phyloP scores from a whole-genome alignment of 92 coral and sea anemone species.

The Micromussa lordhowensis region DNA sequence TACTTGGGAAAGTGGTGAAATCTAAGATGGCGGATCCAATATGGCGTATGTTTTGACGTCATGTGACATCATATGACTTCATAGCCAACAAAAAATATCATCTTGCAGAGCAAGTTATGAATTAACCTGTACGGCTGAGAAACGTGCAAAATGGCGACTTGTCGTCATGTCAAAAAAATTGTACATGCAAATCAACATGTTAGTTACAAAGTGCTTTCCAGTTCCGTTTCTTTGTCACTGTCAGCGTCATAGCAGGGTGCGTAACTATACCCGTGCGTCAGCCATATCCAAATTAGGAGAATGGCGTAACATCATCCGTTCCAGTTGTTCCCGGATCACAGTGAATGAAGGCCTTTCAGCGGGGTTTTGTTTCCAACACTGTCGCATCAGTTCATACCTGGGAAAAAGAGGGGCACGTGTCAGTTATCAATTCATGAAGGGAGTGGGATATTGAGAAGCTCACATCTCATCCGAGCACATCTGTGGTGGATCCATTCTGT shows the following conservation, averaged over 20 bases:
- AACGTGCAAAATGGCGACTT: too few relatives aligned
- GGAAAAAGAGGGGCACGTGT: not conserved
- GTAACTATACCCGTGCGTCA: conserved; percentile 1
- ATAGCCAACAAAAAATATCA: too few relatives aligned
- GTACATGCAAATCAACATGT: not conserved
- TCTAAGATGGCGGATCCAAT: too few relatives aligned
- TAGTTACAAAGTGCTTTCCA: not conserved
- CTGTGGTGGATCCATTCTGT: conserved; percentile 60
- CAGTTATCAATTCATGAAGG: not conserved
- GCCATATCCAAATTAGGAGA: conserved; percentile 5
- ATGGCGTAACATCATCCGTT: conserved; percentile 11
- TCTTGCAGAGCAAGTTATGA: too few relatives aligned
- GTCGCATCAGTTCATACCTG: conserved; percentile 12
- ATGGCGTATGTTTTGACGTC: too few relatives aligned
- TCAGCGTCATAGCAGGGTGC: conserved; percentile 10
- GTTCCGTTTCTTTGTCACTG: not conserved
- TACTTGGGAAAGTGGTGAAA: too few relatives aligned
- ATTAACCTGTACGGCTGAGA: too few relatives aligned
- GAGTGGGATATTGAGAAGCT: not conserved
- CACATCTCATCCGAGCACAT: conserved; percentile 65
- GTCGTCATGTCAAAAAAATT: too few relatives aligned
- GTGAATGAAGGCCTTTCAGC: conserved; percentile 17
- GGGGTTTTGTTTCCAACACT: not conserved
- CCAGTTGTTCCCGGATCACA: conserved; percentile 2
- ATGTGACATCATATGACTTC: too few relatives aligned